phyloP scores from a whole-genome alignment of 2,797 vertebrate species.

The Merluccius polli region DNA sequence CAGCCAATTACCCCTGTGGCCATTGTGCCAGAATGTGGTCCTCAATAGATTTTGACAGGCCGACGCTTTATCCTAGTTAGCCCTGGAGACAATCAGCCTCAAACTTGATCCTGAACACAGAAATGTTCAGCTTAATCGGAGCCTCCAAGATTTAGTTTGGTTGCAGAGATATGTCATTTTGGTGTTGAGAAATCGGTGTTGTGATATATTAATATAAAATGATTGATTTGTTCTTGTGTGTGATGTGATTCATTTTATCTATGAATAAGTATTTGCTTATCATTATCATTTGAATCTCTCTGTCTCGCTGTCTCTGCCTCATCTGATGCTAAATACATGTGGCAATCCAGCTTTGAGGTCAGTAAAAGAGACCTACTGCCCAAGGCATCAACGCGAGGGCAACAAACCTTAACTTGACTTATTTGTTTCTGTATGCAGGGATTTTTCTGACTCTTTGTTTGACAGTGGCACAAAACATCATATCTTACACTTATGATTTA shows the following conservation, averaged over 20 bases:
- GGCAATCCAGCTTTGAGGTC: conserved; percentile 58
- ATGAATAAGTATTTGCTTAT: neutral
- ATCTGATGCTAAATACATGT: conserved; percentile 58
- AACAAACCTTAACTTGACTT: conserved; percentile 31
- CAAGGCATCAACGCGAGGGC: conserved; percentile 41
- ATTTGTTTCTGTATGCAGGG: neutral
- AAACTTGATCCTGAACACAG: conserved; percentile 63
- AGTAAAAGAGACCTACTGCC: conserved; percentile 49
- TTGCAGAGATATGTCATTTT: neutral
- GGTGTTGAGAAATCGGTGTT: conserved; percentile 17
- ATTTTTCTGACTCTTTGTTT: neutral
- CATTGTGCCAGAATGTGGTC: conserved; percentile 42
- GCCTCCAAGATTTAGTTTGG: conserved; percentile 7
- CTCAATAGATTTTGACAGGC: conserved; percentile 57
- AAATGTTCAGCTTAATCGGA: conserved; percentile 58
- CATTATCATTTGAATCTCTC: too few species aligned
- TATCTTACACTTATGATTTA: neutral
- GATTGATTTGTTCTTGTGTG: neutral
- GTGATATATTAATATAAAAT: neutral
- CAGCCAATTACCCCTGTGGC: conserved; percentile 61
- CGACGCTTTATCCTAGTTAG: conserved; percentile 64
- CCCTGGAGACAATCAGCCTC: conserved; percentile 62
- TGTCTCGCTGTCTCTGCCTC: conserved; percentile 13
- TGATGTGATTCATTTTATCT: neutral
- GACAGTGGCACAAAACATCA: neutral